Conservation (phyloP, 1,140 invertebrate species). For the Penaeus japonicus region DNA sequence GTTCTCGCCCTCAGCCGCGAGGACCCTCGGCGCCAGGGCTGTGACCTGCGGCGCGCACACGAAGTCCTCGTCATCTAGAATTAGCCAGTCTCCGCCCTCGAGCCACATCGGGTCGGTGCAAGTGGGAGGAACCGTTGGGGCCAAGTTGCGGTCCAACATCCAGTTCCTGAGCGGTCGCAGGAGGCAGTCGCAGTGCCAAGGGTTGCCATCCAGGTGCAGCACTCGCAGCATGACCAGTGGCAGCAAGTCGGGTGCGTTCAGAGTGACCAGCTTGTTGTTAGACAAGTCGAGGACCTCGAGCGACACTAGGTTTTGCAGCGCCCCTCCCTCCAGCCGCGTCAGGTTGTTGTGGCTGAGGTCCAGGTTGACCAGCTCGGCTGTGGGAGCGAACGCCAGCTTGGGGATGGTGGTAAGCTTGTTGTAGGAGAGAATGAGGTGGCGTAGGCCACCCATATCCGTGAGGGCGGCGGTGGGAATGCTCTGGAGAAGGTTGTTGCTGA, state of each 20-base stretch:
- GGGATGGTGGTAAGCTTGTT: conserved; percentile 76
- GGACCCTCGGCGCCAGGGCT: conserved; percentile 49
- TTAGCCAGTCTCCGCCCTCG: conserved; percentile 74
- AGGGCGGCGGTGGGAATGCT: conserved; percentile 76
- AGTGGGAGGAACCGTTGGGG: conserved; percentile 73
- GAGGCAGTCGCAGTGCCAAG: conserved; percentile 82
- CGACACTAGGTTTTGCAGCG: conserved; percentile 76
- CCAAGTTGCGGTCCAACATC: conserved; percentile 80
- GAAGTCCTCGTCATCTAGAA: conserved; percentile 79
- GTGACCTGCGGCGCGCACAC: conserved; percentile 74
- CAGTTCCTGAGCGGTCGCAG: conserved; percentile 77
- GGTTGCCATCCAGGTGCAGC: conserved; percentile 78
- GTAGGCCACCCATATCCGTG: conserved; percentile 74
- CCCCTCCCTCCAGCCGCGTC: conserved; percentile 71
- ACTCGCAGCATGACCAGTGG: conserved; percentile 75
- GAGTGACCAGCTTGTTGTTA: conserved; percentile 74
- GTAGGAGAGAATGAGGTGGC: conserved; percentile 75
- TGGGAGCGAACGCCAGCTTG: conserved; percentile 73
- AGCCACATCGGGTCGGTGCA: conserved; percentile 74
- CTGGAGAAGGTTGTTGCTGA: conserved; percentile 76
- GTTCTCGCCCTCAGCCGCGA: conserved; percentile 71
- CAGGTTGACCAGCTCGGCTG: conserved; percentile 75
- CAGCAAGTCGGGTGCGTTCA: conserved; percentile 72
- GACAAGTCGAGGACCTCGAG: conserved; percentile 80
- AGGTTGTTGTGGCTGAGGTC: conserved; percentile 78